These are phyloP conservation scores for Catharus ustulatus DNA, from an alignment of 2,797 vertebrate genomes.

Conservation along the genomic window DNA sequence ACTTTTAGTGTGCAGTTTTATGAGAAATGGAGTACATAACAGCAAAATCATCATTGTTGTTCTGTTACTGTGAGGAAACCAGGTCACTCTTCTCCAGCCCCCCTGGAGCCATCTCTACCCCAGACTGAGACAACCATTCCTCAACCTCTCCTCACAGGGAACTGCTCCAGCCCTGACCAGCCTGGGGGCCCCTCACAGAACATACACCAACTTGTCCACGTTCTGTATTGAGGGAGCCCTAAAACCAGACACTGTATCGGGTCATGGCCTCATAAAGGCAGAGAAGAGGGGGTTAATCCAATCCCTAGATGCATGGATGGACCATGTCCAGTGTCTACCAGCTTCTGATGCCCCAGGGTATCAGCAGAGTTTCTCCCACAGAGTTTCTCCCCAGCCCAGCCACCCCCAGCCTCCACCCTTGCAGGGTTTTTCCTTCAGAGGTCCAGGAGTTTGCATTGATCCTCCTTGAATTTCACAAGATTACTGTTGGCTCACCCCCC, in stretches of 20 bases:
- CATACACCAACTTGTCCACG: accelerated
- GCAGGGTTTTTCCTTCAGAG: not conserved
- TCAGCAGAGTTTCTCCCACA: not conserved
- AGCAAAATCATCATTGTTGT: not conserved
- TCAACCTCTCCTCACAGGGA: not conserved
- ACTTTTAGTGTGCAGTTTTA: not conserved
- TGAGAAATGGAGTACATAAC: not conserved
- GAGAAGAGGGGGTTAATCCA: not conserved
- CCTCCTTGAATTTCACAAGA: not conserved
- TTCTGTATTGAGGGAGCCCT: accelerated
- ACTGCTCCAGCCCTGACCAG: not conserved
- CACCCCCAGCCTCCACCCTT: accelerated
- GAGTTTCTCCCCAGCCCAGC: not conserved
- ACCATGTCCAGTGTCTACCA: not conserved
- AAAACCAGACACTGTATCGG: accelerated
- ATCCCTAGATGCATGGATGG: not conserved
- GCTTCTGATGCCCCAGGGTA: not conserved
- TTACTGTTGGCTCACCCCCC: not conserved
- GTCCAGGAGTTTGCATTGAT: not conserved
- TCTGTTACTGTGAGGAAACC: not conserved
- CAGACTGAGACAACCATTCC: not conserved
- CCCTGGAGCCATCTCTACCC: not conserved
- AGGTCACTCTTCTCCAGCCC: accelerated
- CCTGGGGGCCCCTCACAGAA: not conserved
- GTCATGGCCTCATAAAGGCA: accelerated